These are phyloP conservation scores for Dinomys branickii DNA, from an alignment of 2,113 vertebrate species.

Conservation along the genomic window DNA sequence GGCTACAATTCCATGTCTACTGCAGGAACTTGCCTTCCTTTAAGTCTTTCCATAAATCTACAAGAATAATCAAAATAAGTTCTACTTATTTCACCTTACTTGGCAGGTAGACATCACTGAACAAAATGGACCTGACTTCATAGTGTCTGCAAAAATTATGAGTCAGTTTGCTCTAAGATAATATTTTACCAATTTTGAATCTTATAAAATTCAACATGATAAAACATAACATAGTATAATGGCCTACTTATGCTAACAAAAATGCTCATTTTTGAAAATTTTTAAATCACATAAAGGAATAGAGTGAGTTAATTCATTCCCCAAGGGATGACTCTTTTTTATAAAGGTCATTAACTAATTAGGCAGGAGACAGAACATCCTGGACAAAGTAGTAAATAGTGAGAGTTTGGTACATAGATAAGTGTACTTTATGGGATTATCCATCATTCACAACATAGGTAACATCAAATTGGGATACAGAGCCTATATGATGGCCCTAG, in stretches of 20 bases:
- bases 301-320: not conserved
- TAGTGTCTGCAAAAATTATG: not conserved
- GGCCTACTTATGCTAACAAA: not conserved
- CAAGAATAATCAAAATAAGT: not conserved
- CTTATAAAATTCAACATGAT: not conserved
- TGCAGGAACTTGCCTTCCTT: not conserved
- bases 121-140: conserved; percentile 27
- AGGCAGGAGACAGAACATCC: not conserved
- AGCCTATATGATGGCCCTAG: not conserved
- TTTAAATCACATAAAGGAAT: not conserved
- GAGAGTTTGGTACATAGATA: not conserved
- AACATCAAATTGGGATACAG: not conserved
- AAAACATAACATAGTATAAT: conserved; percentile 8
- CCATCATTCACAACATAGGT: not conserved
- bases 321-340: not conserved
- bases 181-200: not conserved
- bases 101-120: not conserved
- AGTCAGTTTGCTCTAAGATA: not conserved
- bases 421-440: not conserved
- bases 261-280: not conserved
- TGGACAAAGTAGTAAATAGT: not conserved
- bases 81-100: not conserved
- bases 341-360: not conserved
- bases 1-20: not conserved
- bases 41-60: not conserved